These are phyloP conservation scores for Eupithecia centaureata DNA, from an alignment of 2,888 invertebrate genomes.

Conservation along the genomic window DNA sequence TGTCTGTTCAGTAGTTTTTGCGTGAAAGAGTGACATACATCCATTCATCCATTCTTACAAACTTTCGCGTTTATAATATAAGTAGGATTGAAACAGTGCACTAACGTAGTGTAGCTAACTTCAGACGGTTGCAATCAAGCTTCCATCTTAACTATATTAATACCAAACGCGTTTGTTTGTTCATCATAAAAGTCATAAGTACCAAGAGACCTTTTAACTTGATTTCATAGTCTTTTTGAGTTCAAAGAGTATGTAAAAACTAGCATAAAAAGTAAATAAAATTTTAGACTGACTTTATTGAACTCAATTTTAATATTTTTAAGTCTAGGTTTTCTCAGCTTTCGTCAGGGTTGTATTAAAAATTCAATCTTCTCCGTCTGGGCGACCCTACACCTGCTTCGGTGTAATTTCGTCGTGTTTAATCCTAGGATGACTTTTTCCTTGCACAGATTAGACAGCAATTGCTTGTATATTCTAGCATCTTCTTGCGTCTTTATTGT, in stretches of 20 bases:
- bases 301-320: neutral
- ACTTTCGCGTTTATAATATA: too few relatives aligned
- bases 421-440: slow-evolving; percentile 54
- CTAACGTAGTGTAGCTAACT: too few relatives aligned
- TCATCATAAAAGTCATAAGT: neutral
- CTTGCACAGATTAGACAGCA: neutral
- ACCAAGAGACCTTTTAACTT: neutral
- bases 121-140: too few relatives aligned
- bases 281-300: neutral
- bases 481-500: neutral
- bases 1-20: too few relatives aligned
- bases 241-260: neutral
- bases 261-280: neutral
- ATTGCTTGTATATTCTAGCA: neutral
- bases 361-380: slow-evolving; percentile 49
- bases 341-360: slow-evolving; percentile 48
- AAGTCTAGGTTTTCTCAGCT: neutral
- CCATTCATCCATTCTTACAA: too few relatives aligned
- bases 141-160: neutral
- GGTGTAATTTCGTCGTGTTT: slow-evolving; percentile 54
- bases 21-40: too few relatives aligned
- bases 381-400: slow-evolving; percentile 41
- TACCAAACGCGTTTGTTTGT: too few relatives aligned
- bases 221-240: neutral
- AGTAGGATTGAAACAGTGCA: too few relatives aligned